Evolutionary conservation across 2,113 vertebrate species (phyloP).

Genomic region (Gyps fulvus): DNA sequence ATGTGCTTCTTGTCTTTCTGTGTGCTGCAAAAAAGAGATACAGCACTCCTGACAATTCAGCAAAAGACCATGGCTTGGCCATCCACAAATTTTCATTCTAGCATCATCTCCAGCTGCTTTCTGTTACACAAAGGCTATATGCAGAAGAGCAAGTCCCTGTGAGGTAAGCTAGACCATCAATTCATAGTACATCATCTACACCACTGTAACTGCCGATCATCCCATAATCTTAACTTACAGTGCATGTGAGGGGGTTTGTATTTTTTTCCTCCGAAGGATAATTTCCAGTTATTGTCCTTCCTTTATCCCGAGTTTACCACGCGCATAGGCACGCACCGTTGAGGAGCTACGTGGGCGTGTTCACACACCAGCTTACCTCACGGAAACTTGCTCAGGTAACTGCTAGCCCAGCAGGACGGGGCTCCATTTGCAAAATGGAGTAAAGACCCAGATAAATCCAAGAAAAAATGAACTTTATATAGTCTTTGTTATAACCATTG

Average conservation of each 20-base stretch:
- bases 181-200: background rate
- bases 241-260: background rate
- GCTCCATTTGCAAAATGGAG: background rate
- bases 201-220: background rate
- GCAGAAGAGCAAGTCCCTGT: background rate
- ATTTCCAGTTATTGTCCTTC: background rate
- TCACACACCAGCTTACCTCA: background rate
- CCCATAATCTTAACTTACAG: background rate
- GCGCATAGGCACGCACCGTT: accelerated
- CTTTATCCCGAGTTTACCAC: background rate
- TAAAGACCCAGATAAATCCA: background rate
- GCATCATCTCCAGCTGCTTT: background rate
- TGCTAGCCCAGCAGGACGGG: background rate
- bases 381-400: background rate
- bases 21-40: background rate
- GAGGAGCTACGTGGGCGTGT: background rate
- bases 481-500: conserved; percentile 41
- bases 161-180: background rate
- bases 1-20: background rate
- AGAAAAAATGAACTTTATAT: conserved; percentile 38
- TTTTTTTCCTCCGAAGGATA: background rate
- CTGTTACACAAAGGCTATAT: background rate
- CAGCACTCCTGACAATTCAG: background rate
- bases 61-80: background rate
- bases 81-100: background rate